Percentiles rank a stretch among this genome's conserved stretches.
These are phyloP conservation scores for Morinoia aosen DNA, from an alignment of 2,888 invertebrate species.

Conservation along the genomic window DNA sequence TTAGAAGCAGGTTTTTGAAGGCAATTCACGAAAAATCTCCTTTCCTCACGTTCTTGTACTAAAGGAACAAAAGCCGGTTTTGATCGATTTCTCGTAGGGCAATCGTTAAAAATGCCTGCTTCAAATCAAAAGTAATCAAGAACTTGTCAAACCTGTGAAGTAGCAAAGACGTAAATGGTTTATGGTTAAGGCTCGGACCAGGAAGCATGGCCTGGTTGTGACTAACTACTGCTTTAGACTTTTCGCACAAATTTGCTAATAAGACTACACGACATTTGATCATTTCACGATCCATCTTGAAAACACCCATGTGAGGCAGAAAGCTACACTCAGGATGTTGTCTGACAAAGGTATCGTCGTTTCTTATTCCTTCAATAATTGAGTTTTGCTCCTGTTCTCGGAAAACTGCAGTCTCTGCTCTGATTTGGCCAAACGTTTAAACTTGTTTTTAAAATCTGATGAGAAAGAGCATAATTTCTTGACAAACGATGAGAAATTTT, in stretches of 20 bases:
- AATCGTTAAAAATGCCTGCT: neutral
- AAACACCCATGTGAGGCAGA: conserved; percentile 9
- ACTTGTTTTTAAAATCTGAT: neutral
- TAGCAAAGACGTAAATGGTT: neutral
- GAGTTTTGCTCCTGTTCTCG: neutral
- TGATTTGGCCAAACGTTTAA: too few relatives aligned
- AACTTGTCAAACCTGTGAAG: neutral
- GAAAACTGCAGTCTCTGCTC: neutral
- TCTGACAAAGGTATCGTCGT: neutral
- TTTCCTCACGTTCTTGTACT: neutral
- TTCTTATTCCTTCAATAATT: neutral
- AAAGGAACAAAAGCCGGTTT: neutral
- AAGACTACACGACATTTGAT: conserved; percentile 41
- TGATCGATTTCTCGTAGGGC: neutral
- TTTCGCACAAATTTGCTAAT: conserved; percentile 36
- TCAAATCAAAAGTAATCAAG: neutral
- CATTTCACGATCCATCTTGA: conserved; percentile 45
- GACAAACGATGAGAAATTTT: neutral
- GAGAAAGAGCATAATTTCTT: neutral
- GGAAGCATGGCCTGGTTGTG: neutral
- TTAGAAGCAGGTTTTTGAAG: neutral
- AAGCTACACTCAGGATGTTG: neutral
- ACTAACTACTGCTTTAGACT: neutral
- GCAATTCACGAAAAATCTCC: neutral
- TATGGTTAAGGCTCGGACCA: neutral